Conservation (phyloP, 2,888 invertebrate genomes). For the Apodemia duryi region DNA sequence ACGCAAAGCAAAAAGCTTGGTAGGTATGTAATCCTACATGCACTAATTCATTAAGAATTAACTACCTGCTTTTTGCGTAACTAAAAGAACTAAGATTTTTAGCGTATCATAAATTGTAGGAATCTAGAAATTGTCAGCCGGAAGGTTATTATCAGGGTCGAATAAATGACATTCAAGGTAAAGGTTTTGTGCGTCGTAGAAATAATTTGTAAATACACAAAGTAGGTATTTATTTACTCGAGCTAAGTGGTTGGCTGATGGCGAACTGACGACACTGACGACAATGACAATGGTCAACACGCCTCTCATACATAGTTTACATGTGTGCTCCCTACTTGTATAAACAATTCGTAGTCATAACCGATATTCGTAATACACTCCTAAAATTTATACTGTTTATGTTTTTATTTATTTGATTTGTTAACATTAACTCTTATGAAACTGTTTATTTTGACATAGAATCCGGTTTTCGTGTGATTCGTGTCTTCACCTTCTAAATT, state of each 20-base stretch:
- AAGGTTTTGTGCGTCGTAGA: constrained; percentile 42
- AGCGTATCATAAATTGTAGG: too few species aligned
- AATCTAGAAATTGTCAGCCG: not conserved
- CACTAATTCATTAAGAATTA: too few species aligned
- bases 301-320: not conserved
- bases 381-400: too few species aligned
- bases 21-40: too few species aligned
- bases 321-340: not conserved
- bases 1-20: too few species aligned
- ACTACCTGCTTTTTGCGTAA: too few species aligned
- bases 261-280: not conserved
- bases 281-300: constrained; percentile 5
- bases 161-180: constrained; percentile 18
- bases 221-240: constrained; percentile 31
- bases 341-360: not conserved
- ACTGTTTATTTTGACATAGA: too few species aligned
- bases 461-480: too few species aligned
- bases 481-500: too few species aligned
- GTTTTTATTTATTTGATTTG: too few species aligned
- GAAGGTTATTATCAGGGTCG: constrained; percentile 1
- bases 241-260: constrained; percentile 13
- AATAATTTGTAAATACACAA: constrained; percentile 36
- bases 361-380: not conserved
- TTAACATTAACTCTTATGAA: too few species aligned
- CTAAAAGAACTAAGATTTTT: too few species aligned